Percentiles rank a stretch among this genome's conserved stretches.
Conservation (phyloP, 2,797 vertebrate species). For the Amblyopsis hoosieri region DNA sequence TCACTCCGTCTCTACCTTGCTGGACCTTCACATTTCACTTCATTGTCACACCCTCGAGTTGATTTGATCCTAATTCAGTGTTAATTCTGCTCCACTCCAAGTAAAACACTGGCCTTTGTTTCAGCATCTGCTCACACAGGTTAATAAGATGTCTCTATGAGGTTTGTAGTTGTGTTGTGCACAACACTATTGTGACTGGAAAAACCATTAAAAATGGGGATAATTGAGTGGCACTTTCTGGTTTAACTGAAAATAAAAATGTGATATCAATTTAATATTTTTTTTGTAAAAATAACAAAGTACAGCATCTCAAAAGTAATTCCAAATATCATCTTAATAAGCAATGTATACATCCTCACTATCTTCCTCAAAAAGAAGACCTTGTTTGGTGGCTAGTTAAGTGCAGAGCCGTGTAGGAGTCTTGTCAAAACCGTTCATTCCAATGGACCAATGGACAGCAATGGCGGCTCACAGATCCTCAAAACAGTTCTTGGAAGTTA, state of each 20-base stretch:
- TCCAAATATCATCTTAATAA: background rate
- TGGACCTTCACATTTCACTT: conserved; percentile 11
- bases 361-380: background rate
- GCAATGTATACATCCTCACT: background rate
- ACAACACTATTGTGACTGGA: conserved; percentile 28
- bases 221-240: conserved; percentile 6
- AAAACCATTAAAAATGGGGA: conserved; percentile 34
- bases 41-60: conserved; percentile 31
- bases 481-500: too few relatives aligned
- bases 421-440: too few relatives aligned
- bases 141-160: conserved; percentile 10
- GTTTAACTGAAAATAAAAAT: conserved; percentile 29
- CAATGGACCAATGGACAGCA: too few relatives aligned
- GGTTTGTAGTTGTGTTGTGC: conserved; percentile 22
- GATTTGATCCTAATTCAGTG: conserved; percentile 40
- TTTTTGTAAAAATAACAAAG: conserved; percentile 4
- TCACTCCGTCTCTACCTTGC: conserved; percentile 32
- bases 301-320: conserved; percentile 16
- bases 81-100: conserved; percentile 51
- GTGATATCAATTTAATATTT: conserved; percentile 23
- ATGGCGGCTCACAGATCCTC: too few relatives aligned
- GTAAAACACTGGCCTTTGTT: conserved; percentile 50
- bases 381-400: too few relatives aligned
- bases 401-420: too few relatives aligned
- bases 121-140: conserved; percentile 54